Conservation (phyloP, 1,140 invertebrate species). For the Ladona fulva region DNA sequence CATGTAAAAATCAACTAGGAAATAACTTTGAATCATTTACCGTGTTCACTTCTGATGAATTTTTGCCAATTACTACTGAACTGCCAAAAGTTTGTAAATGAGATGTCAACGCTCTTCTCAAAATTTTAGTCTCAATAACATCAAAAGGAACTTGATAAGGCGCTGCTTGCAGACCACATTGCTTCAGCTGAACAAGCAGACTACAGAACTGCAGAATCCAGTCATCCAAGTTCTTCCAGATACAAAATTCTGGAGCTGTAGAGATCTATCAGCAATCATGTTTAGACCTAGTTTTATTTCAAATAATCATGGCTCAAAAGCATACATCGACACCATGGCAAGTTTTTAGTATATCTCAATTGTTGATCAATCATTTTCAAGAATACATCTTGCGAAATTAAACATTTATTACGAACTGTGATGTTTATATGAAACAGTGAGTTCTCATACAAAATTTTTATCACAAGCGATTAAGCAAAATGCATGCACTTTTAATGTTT, state of each 20-base stretch:
- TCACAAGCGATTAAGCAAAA: too few species aligned
- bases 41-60: slow-evolving; percentile 16
- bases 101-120: slow-evolving; percentile 20
- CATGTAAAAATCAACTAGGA: background rate
- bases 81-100: slow-evolving; percentile 23
- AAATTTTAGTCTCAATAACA: slow-evolving; percentile 13
- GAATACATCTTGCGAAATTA: too few species aligned
- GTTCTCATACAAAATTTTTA: too few species aligned
- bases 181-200: slow-evolving; percentile 16
- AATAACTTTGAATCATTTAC: slow-evolving; percentile 14
- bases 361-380: background rate
- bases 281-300: slow-evolving; percentile 9
- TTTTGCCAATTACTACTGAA: slow-evolving; percentile 21
- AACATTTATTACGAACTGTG: too few species aligned
- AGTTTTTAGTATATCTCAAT: background rate
- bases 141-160: background rate
- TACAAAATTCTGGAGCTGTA: slow-evolving; percentile 13
- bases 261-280: background rate
- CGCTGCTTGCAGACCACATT: slow-evolving; percentile 2
- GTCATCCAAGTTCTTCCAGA: slow-evolving; percentile 16
- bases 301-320: background rate
- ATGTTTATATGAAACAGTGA: too few species aligned
- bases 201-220: slow-evolving; percentile 20
- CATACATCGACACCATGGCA: background rate
- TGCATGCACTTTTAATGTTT: too few species aligned